Evolutionary conservation across 2,888 invertebrate species (phyloP).

Genomic region (Tenthredo livida): DNA sequence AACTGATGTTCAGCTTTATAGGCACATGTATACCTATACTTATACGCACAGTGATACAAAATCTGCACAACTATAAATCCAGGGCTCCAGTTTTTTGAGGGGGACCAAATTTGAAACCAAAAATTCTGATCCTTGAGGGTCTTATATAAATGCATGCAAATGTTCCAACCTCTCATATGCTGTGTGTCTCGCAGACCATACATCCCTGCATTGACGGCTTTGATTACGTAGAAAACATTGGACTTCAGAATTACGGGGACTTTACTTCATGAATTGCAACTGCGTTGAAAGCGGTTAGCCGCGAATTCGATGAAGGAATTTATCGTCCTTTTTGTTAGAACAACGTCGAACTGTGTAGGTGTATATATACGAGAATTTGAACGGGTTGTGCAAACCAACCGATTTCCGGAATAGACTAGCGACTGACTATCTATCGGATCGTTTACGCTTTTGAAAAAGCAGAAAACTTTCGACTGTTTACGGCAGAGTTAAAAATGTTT

Average conservation of each 20-base stretch:
- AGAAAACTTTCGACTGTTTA: slow-evolving; percentile 46
- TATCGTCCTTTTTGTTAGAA: not conserved
- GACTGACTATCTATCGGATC: slow-evolving; percentile 1
- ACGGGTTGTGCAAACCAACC: slow-evolving; percentile 17
- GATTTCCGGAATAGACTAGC: slow-evolving; percentile 45
- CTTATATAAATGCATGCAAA: no score
- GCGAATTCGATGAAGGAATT: slow-evolving; percentile 23
- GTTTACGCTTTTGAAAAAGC: slow-evolving; percentile 27
- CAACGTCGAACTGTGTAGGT: not conserved
- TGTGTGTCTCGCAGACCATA: not conserved
- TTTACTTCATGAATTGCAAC: slow-evolving; percentile 28
- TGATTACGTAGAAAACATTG: not conserved
- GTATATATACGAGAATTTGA: not conserved
- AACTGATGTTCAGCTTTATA: not conserved
- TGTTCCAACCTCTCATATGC: not conserved
- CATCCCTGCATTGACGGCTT: not conserved
- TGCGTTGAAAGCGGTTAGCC: slow-evolving; percentile 14
- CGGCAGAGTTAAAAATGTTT: slow-evolving; percentile 41
- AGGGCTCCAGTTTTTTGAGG: not conserved
- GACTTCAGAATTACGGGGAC: not conserved
- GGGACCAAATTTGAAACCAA: not conserved
- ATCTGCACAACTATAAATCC: not conserved
- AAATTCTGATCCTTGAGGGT: not conserved
- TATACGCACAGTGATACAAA: no score
- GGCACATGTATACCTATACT: no score